A percentile compares a stretch with the other conserved stretches of the same genome.
Evolutionary conservation across 2,113 vertebrate species (phyloP).

Genomic region (Ctenodactylus gundi): DNA sequence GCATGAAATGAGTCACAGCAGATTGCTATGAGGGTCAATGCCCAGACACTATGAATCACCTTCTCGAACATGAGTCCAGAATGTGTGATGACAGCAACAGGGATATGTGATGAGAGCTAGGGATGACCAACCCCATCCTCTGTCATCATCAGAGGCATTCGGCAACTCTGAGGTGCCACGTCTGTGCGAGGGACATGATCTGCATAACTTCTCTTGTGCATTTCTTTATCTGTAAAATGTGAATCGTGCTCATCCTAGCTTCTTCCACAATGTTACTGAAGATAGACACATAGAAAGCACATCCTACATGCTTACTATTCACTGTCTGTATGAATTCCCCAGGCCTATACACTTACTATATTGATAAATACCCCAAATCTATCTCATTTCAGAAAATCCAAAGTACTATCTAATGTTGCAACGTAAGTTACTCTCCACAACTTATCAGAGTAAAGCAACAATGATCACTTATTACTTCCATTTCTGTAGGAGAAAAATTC

Average conservation of each 20-base stretch:
- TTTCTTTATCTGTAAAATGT: conserved; percentile 1
- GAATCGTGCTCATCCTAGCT: not conserved
- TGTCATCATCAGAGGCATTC: not conserved
- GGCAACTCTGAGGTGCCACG: not conserved
- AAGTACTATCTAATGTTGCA: not conserved
- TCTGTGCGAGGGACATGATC: not conserved
- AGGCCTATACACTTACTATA: not conserved
- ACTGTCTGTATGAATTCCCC: not conserved
- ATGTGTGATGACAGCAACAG: not conserved
- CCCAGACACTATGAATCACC: not conserved
- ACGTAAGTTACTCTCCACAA: not conserved
- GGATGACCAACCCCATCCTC: not conserved
- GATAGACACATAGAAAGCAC: not conserved
- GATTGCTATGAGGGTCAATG: not conserved
- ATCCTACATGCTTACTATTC: not conserved
- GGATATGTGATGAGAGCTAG: not conserved
- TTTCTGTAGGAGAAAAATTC: not conserved
- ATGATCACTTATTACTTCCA: not conserved
- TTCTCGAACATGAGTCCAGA: not conserved
- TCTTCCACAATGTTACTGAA: not conserved
- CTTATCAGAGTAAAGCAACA: not conserved
- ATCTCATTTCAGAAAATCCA: not conserved
- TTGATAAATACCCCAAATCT: not conserved
- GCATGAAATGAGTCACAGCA: not conserved
- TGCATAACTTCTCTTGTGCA: not conserved